Conservation (phyloP, 2,797 vertebrate genomes). For the Falco biarmicus region DNA sequence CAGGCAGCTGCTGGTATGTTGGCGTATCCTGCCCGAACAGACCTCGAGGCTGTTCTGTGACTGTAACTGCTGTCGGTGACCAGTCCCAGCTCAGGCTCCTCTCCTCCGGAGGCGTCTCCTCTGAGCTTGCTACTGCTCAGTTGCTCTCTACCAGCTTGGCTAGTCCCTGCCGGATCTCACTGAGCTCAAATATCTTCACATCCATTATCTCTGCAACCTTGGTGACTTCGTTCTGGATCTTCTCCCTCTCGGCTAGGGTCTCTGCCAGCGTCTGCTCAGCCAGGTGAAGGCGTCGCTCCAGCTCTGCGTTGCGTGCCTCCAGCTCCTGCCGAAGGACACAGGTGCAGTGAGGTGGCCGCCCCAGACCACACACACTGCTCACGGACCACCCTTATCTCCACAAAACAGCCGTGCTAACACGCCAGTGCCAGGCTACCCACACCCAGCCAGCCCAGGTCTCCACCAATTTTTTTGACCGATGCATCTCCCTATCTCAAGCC, state of each 20-base stretch:
- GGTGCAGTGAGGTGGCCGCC: rapidly evolving
- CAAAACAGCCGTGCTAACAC: neutral
- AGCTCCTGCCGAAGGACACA: conserved; percentile 78
- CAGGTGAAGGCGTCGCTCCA: conserved; percentile 85
- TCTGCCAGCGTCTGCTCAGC: conserved; percentile 84
- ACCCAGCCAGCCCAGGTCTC: neutral
- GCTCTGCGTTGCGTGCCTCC: conserved; percentile 84
- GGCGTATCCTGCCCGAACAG: neutral
- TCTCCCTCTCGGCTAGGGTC: conserved; percentile 79
- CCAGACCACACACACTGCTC: neutral
- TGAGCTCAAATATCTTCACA: conserved; percentile 90
- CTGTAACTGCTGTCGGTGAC: neutral
- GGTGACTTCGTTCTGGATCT: conserved; percentile 81
- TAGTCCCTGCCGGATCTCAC: conserved; percentile 87
- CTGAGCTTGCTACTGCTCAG: neutral
- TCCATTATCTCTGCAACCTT: conserved; percentile 88
- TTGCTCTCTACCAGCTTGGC: conserved; percentile 86
- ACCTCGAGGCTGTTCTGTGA: neutral
- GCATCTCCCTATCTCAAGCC: neutral
- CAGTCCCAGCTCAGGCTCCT: neutral
- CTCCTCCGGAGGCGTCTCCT: neutral
- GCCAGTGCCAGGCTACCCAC: neutral
- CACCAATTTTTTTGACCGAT: rapidly evolving
- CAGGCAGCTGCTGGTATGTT: conserved; percentile 28
- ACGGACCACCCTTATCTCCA: neutral